Conservation (phyloP, 2,113 vertebrate species). For the Dicaeum eximium region DNA sequence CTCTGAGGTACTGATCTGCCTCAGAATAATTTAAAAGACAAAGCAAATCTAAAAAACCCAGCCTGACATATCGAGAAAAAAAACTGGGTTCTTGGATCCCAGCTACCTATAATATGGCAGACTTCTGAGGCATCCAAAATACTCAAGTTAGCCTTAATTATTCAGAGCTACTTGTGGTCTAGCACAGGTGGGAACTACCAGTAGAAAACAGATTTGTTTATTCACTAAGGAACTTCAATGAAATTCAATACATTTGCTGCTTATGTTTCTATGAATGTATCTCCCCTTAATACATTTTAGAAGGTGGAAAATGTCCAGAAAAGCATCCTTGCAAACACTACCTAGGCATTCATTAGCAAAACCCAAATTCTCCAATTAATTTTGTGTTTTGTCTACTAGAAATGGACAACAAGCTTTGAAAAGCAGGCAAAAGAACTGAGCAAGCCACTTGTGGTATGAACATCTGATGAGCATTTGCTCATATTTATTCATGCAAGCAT, state of each 20-base stretch:
- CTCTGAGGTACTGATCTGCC: neutral
- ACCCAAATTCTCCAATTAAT: neutral
- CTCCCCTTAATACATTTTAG: neutral
- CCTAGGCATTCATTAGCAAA: neutral
- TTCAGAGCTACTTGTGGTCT: neutral
- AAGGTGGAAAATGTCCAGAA: neutral
- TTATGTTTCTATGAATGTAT: neutral
- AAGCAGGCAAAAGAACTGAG: neutral
- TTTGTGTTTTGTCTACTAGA: neutral
- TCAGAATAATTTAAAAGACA: neutral
- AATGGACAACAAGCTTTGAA: neutral
- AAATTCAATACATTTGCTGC: neutral
- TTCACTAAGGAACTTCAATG: neutral
- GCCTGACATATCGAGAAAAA: neutral
- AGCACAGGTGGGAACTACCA: neutral
- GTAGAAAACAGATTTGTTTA: neutral
- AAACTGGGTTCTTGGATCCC: neutral
- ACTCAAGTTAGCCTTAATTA: neutral
- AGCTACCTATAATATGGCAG: neutral
- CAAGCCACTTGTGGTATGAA: neutral
- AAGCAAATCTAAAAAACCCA: neutral
- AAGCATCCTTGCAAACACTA: neutral
- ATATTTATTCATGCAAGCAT: constrained; percentile 4
- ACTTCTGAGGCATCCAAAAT: neutral
- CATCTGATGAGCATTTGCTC: constrained; percentile 50